These are phyloP conservation scores for Marcusenius ussheri DNA, from an alignment of 2,113 vertebrate genomes.

Conservation along the genomic window DNA sequence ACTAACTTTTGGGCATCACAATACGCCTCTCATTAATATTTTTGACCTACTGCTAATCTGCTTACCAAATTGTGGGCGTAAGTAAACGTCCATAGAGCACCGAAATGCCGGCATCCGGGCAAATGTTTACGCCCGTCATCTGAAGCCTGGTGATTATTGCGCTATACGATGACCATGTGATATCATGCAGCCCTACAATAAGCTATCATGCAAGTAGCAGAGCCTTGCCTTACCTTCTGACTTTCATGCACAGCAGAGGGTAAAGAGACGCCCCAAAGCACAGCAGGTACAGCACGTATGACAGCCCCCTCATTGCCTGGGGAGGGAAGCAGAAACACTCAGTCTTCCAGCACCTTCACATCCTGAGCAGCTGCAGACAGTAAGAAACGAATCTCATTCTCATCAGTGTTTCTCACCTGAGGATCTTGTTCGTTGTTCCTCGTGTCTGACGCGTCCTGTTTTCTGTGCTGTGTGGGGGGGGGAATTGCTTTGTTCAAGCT, in stretches of 20 bases:
- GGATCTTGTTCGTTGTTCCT: neutral
- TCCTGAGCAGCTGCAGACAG: neutral
- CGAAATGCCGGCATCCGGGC: too few relatives aligned
- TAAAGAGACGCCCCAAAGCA: conserved; percentile 84
- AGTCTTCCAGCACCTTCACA: neutral
- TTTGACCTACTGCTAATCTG: too few relatives aligned
- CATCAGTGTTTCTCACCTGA: neutral
- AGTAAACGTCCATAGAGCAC: neutral
- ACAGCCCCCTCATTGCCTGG: conserved; percentile 93
- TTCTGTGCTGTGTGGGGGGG: neutral
- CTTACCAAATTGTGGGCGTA: too few relatives aligned
- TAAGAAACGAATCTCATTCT: neutral
- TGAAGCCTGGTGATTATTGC: too few relatives aligned
- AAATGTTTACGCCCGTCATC: too few relatives aligned
- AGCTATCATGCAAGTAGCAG: neutral
- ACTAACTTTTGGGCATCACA: too few relatives aligned
- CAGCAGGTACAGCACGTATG: conserved; percentile 85
- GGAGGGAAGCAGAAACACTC: neutral
- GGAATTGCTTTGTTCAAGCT: too few relatives aligned
- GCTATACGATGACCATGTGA: neutral
- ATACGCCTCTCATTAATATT: too few relatives aligned
- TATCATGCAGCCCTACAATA: neutral
- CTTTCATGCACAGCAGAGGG: conserved; percentile 80
- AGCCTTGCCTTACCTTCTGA: conserved; percentile 76
- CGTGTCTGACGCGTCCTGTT: neutral